Base-by-base conservation (phyloP, 2,113 vertebrate genomes). In the Pluvialis apricaria region DNA sequence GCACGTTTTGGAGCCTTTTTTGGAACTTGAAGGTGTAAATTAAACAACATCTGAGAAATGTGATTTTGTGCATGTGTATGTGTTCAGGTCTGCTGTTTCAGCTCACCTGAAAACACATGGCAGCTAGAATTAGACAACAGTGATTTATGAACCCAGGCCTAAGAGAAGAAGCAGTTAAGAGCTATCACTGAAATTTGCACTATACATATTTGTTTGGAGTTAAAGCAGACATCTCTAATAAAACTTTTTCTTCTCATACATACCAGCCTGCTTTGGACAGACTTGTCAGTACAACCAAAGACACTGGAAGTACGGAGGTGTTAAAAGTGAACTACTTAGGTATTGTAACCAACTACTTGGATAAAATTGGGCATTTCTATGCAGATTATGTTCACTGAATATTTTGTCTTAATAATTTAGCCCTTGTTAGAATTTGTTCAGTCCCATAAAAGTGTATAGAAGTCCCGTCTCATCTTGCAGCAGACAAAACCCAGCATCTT, bases 351-450 rank as follows among this genome's bases (percentile, higher is more conserved):
- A 71, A 62, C 38, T 75, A 32, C 38, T 38, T 77, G n/a, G 38
- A 51, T 75, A 45, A 82, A 91, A 80, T 4, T 1, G 16, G 78
- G 22, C 18, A 45, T 15, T 78, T 49, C 68, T 65, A 13, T 32
- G 49, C 32, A 38, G 26, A 51, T 60, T 75, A 65, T 83, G 47
- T 79, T 82, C 58, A 58, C 34, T 69, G 61, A 22, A 7, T 47
- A 32, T 73, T 91, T 91, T 75, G 5, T 58, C n/a, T 75, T 61
- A 51, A 57, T 38, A 52, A 65, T 34, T 70, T 52, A 86, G 29
- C 24, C 47, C 42, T 45, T 68, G 26, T 47, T 68, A 24, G 47
- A 82, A 7, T 38, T 58, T 54, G 34, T 49, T 75, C 0, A 0
- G 13, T 73, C 40, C 55, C 3, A 0, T 40, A 22, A 13, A 94